These are phyloP conservation scores for Drosophila helvetica DNA, from an alignment of 2,888 invertebrate genomes.

Conservation along the genomic window DNA sequence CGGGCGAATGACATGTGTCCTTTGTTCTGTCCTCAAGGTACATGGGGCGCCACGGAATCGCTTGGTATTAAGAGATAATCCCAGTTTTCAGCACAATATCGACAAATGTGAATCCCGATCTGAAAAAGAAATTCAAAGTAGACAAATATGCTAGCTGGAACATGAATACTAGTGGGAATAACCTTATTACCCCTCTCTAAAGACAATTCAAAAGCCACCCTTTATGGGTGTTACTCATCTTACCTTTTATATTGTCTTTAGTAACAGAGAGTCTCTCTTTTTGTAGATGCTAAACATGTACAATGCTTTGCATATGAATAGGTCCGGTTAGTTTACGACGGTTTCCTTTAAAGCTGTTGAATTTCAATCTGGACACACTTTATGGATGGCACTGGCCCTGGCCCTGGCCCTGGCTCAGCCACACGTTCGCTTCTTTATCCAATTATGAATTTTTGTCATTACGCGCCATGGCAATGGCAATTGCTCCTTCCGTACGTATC, in stretches of 20 bases:
- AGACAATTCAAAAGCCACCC: too few relatives aligned
- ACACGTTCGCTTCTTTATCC: constrained; percentile 77
- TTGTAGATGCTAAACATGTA: not conserved
- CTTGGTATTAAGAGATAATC: not conserved
- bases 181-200: too few relatives aligned
- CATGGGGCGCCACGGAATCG: not conserved
- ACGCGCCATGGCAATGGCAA: constrained; percentile 69
- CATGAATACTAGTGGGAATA: too few relatives aligned
- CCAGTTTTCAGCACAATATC: not conserved
- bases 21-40: constrained; percentile 24
- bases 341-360: constrained; percentile 31
- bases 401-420: constrained; percentile 7
- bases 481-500: constrained; percentile 28
- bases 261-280: not conserved
- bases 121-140: too few relatives aligned
- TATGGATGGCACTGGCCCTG: constrained; percentile 14
- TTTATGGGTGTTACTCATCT: too few relatives aligned
- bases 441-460: constrained; percentile 80
- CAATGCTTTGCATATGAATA: not conserved
- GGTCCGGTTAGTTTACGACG: not conserved
- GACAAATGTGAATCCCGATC: not conserved
- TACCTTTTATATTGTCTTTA: too few relatives aligned
- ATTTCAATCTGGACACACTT: constrained; percentile 38
- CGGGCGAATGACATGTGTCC: constrained; percentile 12
- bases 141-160: too few relatives aligned